Percentiles rank a stretch among this genome's conserved stretches.
Evolutionary conservation across 2,113 vertebrate species (phyloP).

Genomic region (Grallaria varia): DNA sequence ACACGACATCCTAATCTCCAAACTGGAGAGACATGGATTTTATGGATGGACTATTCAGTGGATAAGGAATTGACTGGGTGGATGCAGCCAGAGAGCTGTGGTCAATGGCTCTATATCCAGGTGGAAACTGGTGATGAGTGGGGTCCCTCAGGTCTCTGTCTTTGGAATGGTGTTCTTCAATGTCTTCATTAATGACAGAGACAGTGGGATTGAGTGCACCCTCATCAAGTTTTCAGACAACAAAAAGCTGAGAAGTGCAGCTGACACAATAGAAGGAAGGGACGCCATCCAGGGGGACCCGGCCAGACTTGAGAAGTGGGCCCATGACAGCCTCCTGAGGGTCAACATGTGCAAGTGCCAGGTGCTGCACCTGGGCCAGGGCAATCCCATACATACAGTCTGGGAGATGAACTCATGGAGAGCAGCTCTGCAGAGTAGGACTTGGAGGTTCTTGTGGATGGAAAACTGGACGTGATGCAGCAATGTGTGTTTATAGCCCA

Average conservation of each 20-base stretch:
- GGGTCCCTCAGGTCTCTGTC: background rate
- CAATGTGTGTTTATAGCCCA: rapidly evolving
- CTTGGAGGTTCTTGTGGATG: background rate
- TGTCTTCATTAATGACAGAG: background rate
- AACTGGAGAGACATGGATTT: background rate
- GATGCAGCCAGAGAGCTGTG: background rate
- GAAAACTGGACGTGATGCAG: background rate
- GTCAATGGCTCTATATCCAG: background rate
- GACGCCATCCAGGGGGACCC: background rate
- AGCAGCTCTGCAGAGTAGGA: background rate
- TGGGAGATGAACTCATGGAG: background rate
- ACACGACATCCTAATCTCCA: background rate
- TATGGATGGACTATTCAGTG: background rate
- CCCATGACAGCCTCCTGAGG: background rate
- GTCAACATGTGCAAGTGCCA: background rate
- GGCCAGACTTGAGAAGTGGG: no score
- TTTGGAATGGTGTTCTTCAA: background rate
- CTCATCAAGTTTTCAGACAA: background rate
- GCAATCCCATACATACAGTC: background rate
- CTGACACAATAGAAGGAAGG: background rate
- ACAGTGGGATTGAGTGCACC: background rate
- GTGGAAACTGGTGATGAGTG: background rate
- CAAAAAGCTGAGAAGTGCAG: background rate
- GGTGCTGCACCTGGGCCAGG: background rate
- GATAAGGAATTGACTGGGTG: background rate